phyloP scores from a whole-genome alignment of 2,113 vertebrate species.

The Theristicus caerulescens region DNA sequence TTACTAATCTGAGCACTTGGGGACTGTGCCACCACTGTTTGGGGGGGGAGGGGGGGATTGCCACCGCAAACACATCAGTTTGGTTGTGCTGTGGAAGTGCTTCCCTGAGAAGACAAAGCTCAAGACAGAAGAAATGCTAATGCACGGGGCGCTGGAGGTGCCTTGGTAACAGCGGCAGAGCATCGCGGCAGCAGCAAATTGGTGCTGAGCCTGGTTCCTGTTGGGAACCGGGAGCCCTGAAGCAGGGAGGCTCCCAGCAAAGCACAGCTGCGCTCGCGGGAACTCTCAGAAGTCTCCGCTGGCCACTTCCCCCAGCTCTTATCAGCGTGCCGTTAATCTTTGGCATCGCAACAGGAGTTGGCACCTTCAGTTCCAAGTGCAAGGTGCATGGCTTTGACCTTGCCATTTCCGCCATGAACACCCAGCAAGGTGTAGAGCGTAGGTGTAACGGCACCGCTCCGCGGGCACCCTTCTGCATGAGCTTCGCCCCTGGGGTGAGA shows the following conservation, averaged over 20 bases:
- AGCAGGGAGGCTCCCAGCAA: not conserved
- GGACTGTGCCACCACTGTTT: not conserved
- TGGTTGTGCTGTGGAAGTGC: not conserved
- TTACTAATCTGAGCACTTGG: not conserved
- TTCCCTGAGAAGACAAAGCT: conserved; percentile 12
- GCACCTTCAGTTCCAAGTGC: conserved; percentile 60
- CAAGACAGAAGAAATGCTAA: not conserved
- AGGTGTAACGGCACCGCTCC: not conserved
- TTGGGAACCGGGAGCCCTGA: not conserved
- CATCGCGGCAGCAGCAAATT: not conserved
- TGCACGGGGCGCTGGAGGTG: not conserved
- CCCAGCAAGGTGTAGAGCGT: not conserved
- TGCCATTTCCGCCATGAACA: conserved; percentile 28
- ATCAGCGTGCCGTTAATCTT: not conserved
- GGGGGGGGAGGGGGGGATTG: not conserved
- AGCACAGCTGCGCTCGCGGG: not conserved
- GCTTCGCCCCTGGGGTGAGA: not conserved
- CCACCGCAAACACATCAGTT: not conserved
- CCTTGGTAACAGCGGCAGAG: not conserved
- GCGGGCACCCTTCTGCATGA: fast-evolving
- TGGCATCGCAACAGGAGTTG: conserved; percentile 9
- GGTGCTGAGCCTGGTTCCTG: not conserved
- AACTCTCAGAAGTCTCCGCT: conserved; percentile 32
- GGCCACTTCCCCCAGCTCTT: conserved; percentile 7
- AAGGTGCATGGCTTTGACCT: conserved; percentile 44